Conservation (phyloP, 2,113 vertebrate species). For the Perca flavescens region DNA sequence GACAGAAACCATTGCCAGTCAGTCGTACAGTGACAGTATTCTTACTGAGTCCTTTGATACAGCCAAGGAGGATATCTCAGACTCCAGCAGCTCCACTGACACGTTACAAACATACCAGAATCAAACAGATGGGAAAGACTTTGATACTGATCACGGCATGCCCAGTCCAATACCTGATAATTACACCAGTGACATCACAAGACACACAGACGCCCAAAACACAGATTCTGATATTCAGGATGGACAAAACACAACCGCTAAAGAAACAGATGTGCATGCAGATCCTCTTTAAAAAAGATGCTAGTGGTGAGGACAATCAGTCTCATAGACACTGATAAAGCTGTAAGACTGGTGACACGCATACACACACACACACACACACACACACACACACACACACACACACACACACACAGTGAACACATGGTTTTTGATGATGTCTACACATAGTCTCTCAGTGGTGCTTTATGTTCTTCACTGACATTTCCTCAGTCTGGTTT, state of each 20-base stretch:
- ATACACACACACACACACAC: no score
- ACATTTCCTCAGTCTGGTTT: slow-evolving; percentile 40
- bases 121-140: slow-evolving; percentile 16
- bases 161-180: slow-evolving; percentile 25
- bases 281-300: slow-evolving; percentile 19
- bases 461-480: slow-evolving; percentile 33
- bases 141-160: slow-evolving; percentile 23
- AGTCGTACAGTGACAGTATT: slow-evolving; percentile 69
- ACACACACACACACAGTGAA: background rate
- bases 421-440: slow-evolving; percentile 22
- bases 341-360: background rate
- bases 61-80: slow-evolving; percentile 73
- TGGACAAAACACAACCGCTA: slow-evolving; percentile 22
- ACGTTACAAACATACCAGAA: slow-evolving; percentile 60
- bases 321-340: background rate
- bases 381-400: background rate
- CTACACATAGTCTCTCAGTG: background rate
- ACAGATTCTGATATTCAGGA: slow-evolving; percentile 36
- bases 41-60: slow-evolving; percentile 69
- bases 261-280: slow-evolving; percentile 7
- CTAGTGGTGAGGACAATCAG: slow-evolving; percentile 5
- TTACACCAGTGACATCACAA: slow-evolving; percentile 11
- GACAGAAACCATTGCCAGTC: slow-evolving; percentile 39
- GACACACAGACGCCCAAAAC: slow-evolving; percentile 5
- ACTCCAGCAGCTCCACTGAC: slow-evolving; percentile 69